Conservation (phyloP, 37 sponge, comb jelly and placozoan genomes). For the Amphimedon queenslandica region DNA sequence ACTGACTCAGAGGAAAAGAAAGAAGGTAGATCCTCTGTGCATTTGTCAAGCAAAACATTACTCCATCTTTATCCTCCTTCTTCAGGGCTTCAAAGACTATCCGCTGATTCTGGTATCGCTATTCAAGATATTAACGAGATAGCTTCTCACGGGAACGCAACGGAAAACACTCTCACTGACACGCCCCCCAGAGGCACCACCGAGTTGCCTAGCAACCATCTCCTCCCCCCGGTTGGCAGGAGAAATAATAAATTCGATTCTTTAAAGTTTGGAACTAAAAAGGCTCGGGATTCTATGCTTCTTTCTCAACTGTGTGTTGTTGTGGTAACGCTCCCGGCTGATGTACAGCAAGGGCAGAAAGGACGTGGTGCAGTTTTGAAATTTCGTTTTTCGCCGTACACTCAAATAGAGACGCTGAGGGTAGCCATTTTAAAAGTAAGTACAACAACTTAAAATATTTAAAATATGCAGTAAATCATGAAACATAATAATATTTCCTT, state of each 20-base stretch:
- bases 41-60: not conserved
- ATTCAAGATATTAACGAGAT: not conserved
- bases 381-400: conserved; percentile 80
- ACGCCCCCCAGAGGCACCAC: too few relatives aligned
- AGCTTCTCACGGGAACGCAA: not conserved
- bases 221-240: not conserved
- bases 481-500: too few relatives aligned
- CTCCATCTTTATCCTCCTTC: too few relatives aligned
- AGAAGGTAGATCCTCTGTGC: not conserved
- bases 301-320: conserved; percentile 73
- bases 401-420: conserved; percentile 70
- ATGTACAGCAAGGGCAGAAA: conserved; percentile 37
- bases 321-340: conserved; percentile 45
- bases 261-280: not conserved
- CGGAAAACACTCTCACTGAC: conserved; percentile 5
- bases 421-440: conserved; percentile 76
- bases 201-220: not conserved
- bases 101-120: not conserved
- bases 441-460: too few relatives aligned
- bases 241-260: not conserved
- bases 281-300: conserved; percentile 37
- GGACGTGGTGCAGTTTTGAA: conserved; percentile 62
- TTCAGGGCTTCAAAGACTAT: not conserved
- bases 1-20: not conserved
- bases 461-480: too few relatives aligned